Percentiles rank a stretch among this genome's conserved stretches.
Conservation (phyloP, 2,888 invertebrate species). For the Osedax frankpressi region DNA sequence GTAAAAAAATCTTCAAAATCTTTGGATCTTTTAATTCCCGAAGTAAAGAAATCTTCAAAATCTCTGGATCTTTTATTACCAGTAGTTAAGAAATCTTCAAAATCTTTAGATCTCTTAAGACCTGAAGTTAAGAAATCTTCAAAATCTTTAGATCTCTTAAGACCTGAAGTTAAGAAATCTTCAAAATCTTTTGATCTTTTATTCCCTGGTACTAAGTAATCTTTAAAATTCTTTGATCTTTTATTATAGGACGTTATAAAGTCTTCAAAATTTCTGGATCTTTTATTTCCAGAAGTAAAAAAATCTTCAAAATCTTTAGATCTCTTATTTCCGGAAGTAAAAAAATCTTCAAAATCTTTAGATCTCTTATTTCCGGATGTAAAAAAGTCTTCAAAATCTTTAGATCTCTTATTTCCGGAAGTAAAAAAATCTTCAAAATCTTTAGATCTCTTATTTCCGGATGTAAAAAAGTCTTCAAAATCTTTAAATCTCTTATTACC, state of each 20-base stretch:
- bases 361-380: neutral
- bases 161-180: neutral
- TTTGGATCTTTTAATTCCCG: too few species aligned
- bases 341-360: too few species aligned
- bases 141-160: neutral
- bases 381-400: neutral
- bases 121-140: neutral
- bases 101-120: neutral
- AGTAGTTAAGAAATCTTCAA: neutral
- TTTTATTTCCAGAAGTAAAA: neutral
- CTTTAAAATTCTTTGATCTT: neutral
- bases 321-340: neutral
- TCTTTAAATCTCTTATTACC: neutral
- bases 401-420: neutral
- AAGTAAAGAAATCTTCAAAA: too few species aligned
- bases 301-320: too few species aligned
- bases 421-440: neutral
- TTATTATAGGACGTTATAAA: neutral
- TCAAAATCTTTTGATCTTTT: neutral
- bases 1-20: too few species aligned
- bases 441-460: neutral
- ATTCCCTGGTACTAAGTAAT: neutral
- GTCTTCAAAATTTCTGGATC: neutral
- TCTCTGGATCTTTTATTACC: neutral
- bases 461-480: neutral